Conservation (phyloP, 2,113 vertebrate species). For the Entelurus aequoreus region DNA sequence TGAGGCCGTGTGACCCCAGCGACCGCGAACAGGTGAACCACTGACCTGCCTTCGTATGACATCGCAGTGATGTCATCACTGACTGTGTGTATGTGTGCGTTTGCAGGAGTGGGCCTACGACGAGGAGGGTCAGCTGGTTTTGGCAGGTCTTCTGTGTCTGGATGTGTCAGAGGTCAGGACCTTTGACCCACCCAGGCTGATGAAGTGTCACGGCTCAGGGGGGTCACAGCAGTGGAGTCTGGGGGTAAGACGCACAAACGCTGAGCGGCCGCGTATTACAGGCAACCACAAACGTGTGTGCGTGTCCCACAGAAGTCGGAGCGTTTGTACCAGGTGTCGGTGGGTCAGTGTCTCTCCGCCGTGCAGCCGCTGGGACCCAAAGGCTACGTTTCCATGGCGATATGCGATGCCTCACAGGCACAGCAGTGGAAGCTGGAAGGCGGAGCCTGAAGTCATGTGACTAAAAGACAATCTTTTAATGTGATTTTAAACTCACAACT, state of each 20-base stretch:
- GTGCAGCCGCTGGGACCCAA: conserved; percentile 71
- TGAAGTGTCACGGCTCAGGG: conserved; percentile 95
- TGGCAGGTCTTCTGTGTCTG: conserved; percentile 87
- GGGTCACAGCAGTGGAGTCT: conserved; percentile 95
- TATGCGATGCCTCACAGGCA: conserved; percentile 80
- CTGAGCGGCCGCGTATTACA: not conserved
- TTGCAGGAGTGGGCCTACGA: conserved; percentile 86
- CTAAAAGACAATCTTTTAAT: not conserved
- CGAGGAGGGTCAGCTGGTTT: conserved; percentile 86
- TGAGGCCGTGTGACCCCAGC: conserved; percentile 78
- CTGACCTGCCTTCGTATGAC: not conserved
- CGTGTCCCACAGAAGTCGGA: conserved; percentile 75
- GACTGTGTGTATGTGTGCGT: conserved; percentile 9
- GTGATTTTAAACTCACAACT: not conserved
- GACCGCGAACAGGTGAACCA: conserved; percentile 84
- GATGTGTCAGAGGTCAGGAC: conserved; percentile 89
- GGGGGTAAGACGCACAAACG: conserved; percentile 69
- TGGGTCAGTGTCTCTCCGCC: conserved; percentile 87
- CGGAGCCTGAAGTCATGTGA: not conserved
- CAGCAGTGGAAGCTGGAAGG: conserved; percentile 85
- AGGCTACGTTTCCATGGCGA: conserved; percentile 86
- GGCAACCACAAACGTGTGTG: not conserved
- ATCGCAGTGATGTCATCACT: not conserved
- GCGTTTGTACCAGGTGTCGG: conserved; percentile 92
- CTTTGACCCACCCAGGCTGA: conserved; percentile 84